Conservation (phyloP, 2,113 vertebrate species). For the Pionites leucogaster region DNA sequence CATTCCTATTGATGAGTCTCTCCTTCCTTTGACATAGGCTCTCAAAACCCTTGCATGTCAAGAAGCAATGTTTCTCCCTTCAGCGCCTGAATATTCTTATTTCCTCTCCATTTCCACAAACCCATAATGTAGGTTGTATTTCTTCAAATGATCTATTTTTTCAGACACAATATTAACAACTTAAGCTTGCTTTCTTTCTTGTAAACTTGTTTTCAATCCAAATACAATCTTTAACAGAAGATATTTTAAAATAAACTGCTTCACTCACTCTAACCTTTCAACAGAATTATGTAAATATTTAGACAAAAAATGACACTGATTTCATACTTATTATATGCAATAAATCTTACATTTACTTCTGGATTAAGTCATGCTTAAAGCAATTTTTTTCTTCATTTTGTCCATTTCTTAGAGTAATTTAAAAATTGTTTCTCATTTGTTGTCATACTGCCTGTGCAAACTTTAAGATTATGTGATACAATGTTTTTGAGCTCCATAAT, state of each 20-base stretch:
- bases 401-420: not conserved
- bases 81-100: not conserved
- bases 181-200: not conserved
- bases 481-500: not conserved
- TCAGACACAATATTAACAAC: not conserved
- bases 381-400: not conserved
- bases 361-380: not conserved
- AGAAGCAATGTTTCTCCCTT: not conserved
- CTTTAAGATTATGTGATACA: not conserved
- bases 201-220: not conserved
- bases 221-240: not conserved
- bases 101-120: not conserved
- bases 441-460: not conserved
- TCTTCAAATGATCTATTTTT: not conserved
- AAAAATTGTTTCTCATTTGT: not conserved
- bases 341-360: not conserved
- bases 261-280: not conserved
- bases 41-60: not conserved
- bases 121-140: not conserved
- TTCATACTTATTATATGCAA: not conserved
- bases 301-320: not conserved
- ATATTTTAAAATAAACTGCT: not conserved
- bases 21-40: not conserved
- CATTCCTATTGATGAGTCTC: accelerated
- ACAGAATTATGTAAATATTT: not conserved